phyloP scores from a whole-genome alignment of 2,797 vertebrate species.

The Gadopsis bispinosus region DNA sequence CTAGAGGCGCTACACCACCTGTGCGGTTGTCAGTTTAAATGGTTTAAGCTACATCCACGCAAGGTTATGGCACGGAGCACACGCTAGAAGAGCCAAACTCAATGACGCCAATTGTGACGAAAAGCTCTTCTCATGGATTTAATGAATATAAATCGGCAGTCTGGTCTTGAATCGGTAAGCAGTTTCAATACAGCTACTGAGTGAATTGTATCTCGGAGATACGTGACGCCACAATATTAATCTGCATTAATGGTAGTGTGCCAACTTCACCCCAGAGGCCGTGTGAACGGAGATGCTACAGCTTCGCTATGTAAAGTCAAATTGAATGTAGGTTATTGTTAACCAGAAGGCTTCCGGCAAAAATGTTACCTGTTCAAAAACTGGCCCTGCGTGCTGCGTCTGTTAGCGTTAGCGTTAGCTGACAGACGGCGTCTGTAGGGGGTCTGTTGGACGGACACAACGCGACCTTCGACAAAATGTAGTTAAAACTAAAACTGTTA shows the following conservation, averaged over 20 bases:
- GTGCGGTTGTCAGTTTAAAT: slow-evolving; percentile 21
- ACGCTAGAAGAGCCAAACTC: rapidly evolving
- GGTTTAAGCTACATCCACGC: not conserved
- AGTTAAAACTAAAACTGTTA: no score
- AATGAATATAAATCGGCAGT: not conserved
- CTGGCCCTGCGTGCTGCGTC: not conserved
- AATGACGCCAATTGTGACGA: slow-evolving; percentile 50
- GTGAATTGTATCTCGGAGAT: no score
- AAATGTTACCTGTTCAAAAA: not conserved
- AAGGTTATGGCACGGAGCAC: not conserved
- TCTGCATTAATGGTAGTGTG: not conserved
- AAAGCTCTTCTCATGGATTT: slow-evolving; percentile 16
- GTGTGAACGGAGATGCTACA: no score
- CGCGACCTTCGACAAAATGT: rapidly evolving
- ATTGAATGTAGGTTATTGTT: rapidly evolving
- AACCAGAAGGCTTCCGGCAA: rapidly evolving
- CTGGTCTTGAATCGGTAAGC: slow-evolving; percentile 38
- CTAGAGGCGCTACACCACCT: slow-evolving; percentile 39
- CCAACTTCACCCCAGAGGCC: not conserved
- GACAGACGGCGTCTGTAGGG: not conserved
- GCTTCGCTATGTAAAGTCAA: not conserved
- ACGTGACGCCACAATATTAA: not conserved
- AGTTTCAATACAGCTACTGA: no score
- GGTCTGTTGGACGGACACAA: no score
- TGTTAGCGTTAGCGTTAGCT: not conserved